A percentile compares a stretch with the other conserved stretches of the same genome.
Conservation (phyloP, 2,797 vertebrate genomes). For the Lutjanus argentimaculatus region DNA sequence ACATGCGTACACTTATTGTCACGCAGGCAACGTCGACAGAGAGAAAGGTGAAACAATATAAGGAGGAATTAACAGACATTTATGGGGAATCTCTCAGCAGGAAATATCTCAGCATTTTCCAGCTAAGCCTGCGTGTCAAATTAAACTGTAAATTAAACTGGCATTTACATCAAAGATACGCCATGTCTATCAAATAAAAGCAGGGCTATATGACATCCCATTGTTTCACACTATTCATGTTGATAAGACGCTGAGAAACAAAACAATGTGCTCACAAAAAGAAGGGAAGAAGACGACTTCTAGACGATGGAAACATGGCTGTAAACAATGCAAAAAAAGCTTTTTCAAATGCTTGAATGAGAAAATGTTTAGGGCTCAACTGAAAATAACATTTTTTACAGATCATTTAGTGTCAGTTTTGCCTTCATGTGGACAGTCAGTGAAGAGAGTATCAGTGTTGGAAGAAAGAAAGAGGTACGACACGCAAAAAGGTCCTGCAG, state of each 20-base stretch:
- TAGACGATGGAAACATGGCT: background rate
- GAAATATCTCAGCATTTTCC: conserved; percentile 13
- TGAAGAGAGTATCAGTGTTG: too few relatives aligned
- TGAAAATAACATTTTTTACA: background rate
- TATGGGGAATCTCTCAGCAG: conserved; percentile 1
- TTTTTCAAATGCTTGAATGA: background rate
- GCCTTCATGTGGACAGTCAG: too few relatives aligned
- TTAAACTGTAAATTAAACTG: conserved; percentile 10
- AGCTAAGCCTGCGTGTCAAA: conserved; percentile 22
- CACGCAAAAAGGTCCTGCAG: too few relatives aligned
- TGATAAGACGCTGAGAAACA: background rate
- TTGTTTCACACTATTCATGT: conserved; percentile 3
- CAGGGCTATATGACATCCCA: background rate
- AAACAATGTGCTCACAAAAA: background rate
- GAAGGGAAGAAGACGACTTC: background rate
- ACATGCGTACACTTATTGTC: background rate
- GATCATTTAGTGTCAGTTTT: too few relatives aligned
- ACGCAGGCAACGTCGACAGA: background rate
- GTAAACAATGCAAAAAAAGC: too few relatives aligned
- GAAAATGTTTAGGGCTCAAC: conserved; percentile 18
- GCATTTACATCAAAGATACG: conserved; percentile 34
- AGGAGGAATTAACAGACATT: conserved; percentile 1
- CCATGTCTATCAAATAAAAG: background rate
- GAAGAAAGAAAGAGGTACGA: too few relatives aligned
- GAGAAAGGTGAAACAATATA: background rate